These are phyloP conservation scores for Gracilinanus agilis DNA, from an alignment of 2,113 vertebrate genomes.

Conservation along the genomic window DNA sequence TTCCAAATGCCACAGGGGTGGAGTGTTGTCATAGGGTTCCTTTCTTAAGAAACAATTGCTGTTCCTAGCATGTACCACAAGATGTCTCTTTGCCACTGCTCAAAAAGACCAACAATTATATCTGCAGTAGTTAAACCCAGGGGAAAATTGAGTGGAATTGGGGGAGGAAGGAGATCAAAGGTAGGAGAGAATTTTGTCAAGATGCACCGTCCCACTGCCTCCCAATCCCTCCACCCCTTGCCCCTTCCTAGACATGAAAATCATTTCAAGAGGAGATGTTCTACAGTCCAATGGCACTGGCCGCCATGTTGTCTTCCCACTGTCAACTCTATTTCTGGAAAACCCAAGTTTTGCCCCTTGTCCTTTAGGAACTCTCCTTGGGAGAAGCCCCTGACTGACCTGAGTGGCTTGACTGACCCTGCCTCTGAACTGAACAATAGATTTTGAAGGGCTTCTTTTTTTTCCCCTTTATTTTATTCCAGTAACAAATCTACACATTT, in stretches of 20 bases:
- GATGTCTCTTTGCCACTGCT: conserved; percentile 63
- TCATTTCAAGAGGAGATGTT: background rate
- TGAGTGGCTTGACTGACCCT: no score
- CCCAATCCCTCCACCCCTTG: background rate
- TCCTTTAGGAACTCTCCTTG: no score
- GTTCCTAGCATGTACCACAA: conserved; percentile 47
- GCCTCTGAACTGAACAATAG: no score
- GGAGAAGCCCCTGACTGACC: no score
- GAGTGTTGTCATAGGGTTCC: background rate
- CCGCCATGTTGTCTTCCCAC: background rate
- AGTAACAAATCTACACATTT: no score
- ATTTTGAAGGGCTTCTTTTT: no score
- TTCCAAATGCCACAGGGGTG: background rate
- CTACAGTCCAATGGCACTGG: background rate
- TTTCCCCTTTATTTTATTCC: no score
- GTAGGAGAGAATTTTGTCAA: background rate
- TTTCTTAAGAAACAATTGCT: background rate
- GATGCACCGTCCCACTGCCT: background rate
- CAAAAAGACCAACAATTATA: background rate
- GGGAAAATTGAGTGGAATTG: background rate
- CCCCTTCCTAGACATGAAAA: background rate
- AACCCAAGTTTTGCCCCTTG: no score
- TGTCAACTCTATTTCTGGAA: background rate
- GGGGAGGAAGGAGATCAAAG: background rate
- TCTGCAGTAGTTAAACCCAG: background rate